Conservation (phyloP, 2,113 vertebrate genomes). For the Ailuropoda melanoleuca region DNA sequence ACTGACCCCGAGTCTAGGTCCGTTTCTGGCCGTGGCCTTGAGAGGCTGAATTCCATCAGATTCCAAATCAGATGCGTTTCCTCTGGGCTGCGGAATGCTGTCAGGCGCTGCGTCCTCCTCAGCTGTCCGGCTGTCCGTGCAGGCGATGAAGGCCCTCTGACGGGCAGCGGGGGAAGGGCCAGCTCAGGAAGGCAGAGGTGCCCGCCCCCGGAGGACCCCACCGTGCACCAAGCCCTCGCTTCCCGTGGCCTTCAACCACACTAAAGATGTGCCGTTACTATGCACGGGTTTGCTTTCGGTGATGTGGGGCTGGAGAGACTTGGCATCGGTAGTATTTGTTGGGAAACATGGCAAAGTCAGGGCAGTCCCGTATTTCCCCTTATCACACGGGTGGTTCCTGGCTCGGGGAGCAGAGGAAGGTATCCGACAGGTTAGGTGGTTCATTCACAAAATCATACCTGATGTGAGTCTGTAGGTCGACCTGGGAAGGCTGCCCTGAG, state of each 20-base stretch:
- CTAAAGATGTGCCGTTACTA: fast-evolving
- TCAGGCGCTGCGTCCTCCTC: too few relatives aligned
- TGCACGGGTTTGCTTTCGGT: fast-evolving
- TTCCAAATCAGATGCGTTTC: neutral
- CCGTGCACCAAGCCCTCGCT: too few relatives aligned
- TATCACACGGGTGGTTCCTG: fast-evolving
- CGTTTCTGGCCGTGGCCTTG: neutral
- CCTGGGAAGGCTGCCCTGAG: neutral
- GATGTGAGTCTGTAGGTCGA: fast-evolving
- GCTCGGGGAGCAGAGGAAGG: neutral
- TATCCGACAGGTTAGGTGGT: neutral
- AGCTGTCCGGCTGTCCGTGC: fast-evolving
- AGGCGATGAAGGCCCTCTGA: fast-evolving
- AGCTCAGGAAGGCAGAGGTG: fast-evolving
- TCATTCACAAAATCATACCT: fast-evolving
- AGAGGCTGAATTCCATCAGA: neutral
- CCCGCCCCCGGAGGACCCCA: fast-evolving
- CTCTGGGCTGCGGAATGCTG: fast-evolving
- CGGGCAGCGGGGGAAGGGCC: neutral
- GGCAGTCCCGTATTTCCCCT: neutral
- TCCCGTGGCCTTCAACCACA: too few relatives aligned
- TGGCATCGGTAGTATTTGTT: too few relatives aligned
- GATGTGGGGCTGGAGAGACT: neutral
- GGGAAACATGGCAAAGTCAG: neutral
- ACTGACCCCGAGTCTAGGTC: fast-evolving